Percentiles rank a stretch among this genome's conserved stretches.
phyloP scores from a whole-genome alignment of 2,888 invertebrate genomes.

The Pristionchus japonicus region DNA sequence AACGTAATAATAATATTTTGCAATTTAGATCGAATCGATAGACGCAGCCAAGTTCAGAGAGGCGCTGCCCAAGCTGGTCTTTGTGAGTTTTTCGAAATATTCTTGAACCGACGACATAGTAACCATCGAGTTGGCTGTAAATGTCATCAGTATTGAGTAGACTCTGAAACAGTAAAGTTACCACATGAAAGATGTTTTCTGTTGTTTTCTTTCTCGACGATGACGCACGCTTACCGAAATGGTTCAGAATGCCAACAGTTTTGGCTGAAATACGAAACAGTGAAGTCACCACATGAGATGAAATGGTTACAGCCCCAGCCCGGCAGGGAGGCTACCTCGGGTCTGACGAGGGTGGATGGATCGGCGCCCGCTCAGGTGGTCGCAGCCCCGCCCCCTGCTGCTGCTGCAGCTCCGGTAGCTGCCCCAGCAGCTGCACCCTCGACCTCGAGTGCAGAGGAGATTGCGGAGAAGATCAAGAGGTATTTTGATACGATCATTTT shows the following conservation, averaged over 20 bases:
- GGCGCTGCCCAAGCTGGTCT: neutral
- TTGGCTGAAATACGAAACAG: neutral
- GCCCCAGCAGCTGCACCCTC: neutral
- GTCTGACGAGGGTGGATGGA: neutral
- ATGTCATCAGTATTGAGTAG: neutral
- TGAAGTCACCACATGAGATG: neutral
- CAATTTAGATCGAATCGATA: constrained; percentile 38
- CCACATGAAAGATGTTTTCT: too few species aligned
- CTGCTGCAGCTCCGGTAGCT: constrained; percentile 27
- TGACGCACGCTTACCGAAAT: neutral
- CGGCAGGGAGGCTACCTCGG: neutral
- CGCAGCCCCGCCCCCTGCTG: neutral
- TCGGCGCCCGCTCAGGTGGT: neutral
- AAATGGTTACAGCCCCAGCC: neutral
- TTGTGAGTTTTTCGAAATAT: neutral
- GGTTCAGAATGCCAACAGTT: neutral
- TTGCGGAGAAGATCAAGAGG: constrained; percentile 47
- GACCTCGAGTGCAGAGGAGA: constrained; percentile 39
- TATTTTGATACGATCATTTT: too few species aligned
- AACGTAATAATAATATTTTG: neutral
- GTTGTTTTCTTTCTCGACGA: neutral
- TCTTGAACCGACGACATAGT: neutral
- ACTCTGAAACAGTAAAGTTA: neutral
- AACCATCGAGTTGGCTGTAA: neutral
- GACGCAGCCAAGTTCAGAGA: constrained; percentile 47